Evolutionary conservation across 2,888 invertebrate species (phyloP).

Genomic region (Drosophila macrospina): DNA sequence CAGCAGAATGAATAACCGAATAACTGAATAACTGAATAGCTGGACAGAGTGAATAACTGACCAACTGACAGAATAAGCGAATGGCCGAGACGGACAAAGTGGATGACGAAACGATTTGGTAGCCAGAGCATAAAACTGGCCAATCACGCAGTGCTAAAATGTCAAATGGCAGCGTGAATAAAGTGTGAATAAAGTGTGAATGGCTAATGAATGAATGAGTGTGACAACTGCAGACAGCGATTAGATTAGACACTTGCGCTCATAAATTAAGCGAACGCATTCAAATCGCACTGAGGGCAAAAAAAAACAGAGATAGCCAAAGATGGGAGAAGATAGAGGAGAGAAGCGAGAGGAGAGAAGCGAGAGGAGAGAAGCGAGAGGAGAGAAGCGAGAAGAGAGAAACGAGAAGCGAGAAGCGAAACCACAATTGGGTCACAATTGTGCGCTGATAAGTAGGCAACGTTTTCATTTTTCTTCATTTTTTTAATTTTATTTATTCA

Average conservation of each 20-base stretch:
- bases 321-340: too few species aligned
- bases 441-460: constrained; percentile 49
- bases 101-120: constrained; percentile 4
- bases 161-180: constrained; percentile 19
- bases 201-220: constrained; percentile 41
- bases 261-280: constrained; percentile 38
- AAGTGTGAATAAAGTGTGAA: constrained; percentile 31
- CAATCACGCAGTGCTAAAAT: constrained; percentile 12
- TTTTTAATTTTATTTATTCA: background rate
- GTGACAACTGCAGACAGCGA: constrained; percentile 49
- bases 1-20: constrained; percentile 2
- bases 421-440: background rate
- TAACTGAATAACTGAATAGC: background rate
- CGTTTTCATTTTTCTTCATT: too few species aligned
- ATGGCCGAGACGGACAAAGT: background rate
- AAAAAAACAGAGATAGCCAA: background rate
- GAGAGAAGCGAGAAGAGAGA: too few species aligned
- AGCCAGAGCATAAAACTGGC: constrained; percentile 7
- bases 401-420: background rate
- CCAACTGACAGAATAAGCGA: background rate
- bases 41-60: background rate
- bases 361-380: too few species aligned
- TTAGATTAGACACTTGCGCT: constrained; percentile 40
- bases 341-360: too few species aligned
- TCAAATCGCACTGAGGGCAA: background rate